Evolutionary conservation across 1,140 invertebrate species (phyloP), one percentile per base, ranked within the genome.

Genomic region (Leptopilina boulardi): DNA sequence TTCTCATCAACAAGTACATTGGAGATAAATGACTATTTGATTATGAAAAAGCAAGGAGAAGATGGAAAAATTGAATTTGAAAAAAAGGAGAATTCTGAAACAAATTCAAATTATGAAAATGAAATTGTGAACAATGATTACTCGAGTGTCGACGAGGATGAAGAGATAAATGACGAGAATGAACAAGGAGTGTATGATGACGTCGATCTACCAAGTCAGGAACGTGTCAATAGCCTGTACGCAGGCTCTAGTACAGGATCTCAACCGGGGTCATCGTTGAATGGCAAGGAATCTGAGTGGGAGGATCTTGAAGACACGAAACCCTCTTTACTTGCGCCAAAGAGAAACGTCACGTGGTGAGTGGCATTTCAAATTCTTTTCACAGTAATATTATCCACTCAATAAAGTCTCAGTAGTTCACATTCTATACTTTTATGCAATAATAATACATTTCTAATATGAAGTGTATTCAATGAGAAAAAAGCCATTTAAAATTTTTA

Each of bases 141-240:
- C 73, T 88, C 82, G 4, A 86, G 78, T 26, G 80, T 86, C 1
- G 81, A 85, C n/a, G 83, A 83, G 15, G 82, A 54, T 9, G 44
- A 79, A 71, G 26, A 44, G 21, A 15, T 73, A 21, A 80, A 80
- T 72, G 13, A 79, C 9, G 56, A 83, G 11, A 73, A 78, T n/a
- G 79, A 88, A n/a, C 77, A 82, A 42, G 80, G 71, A 70, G 70
- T 89, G n/a, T 91, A 91, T 79, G 90, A 91, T 77, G 90, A 90
- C 81, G 88, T 91, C 21, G 84, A 76, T 72, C 79, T 85, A 77
- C 80, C 74, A 54, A 78, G 77, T 75, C 80, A 87, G 70, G 88
- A 90, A 70, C 85, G 87, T 23, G 85, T 90, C 38, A 91, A 91
- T 76, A 90, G 89, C 75, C 78, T 91, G 26, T 91, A 91, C 42